Base-by-base conservation (phyloP, 1,140 invertebrate species). In the Triops longicaudatus region DNA sequence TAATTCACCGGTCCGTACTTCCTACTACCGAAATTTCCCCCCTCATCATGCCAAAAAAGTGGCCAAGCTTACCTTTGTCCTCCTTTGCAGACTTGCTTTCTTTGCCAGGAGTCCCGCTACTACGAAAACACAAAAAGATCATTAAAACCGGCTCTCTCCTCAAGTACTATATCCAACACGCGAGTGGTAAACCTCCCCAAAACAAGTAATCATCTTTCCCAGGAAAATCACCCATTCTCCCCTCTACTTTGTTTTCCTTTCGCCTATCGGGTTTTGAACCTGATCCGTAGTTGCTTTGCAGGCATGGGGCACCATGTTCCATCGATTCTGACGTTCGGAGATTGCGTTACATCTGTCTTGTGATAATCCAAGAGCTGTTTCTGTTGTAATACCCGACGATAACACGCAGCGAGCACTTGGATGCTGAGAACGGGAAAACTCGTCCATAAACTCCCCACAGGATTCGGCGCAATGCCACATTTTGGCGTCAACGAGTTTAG, bases 61-160 rank as follows among this genome's bases (percentile, higher is more conserved):
- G 44, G 22, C 28, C 11, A 27, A 11, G 77, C 73, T 77, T 77
- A 79, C 79, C 79, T 78, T 76, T 78, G 10, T 79, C 79, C 43
- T 79, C 79, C 31, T 79, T 78, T 37, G 75, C 75, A 9, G 31
- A 44, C n/a, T 79, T 79, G 37, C 11, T 73, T 26, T 63, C 73
- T 22, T 63, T 63, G 50, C 5, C 14, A 63, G 50, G 50, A n/a
- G 50, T 63, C 50, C 50, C 50, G 50, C 50, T 63, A 63, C 50
- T 63, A 63, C 14, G 17, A 63, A 63, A 63, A 63, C 2, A 63
- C n/a, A 63, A 17, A 22, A 63, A 63, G 22, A 22, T 63, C 50
- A 63, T 63, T 17, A 63, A 17, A 63, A 63, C 50, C 50, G 22
- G 50, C 50, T 63, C 50, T 6, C 7, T 63, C 50, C 6, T n/a